These are phyloP conservation scores for Oreochromis grahami DNA, from an alignment of 2,797 vertebrate species.

Conservation along the genomic window DNA sequence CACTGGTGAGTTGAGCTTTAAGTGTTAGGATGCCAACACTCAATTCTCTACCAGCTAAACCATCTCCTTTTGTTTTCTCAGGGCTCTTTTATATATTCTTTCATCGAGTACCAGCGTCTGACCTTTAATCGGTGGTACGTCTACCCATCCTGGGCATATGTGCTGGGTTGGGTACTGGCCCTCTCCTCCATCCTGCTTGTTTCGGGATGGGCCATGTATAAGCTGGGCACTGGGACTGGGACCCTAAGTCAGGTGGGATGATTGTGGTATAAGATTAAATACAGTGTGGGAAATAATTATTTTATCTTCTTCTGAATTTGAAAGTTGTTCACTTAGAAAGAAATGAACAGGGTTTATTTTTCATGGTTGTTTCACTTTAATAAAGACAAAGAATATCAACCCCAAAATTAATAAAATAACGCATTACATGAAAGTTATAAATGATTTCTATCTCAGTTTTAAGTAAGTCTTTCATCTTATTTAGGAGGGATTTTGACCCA, in stretches of 20 bases:
- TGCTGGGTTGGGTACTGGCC: slow-evolving; percentile 79
- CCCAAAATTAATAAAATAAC: not conserved
- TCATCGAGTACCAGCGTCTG: slow-evolving; percentile 81
- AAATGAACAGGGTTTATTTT: not conserved
- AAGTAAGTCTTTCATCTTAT: not conserved
- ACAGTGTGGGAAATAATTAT: slow-evolving; percentile 43
- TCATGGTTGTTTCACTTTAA: not conserved
- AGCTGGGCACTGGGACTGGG: slow-evolving; percentile 51
- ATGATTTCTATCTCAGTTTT: not conserved
- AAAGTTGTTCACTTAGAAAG: not conserved
- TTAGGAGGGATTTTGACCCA: not conserved
- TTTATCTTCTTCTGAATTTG: not conserved
- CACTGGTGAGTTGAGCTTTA: slow-evolving; percentile 71
- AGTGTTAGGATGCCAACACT: not conserved
- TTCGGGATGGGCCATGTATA: slow-evolving; percentile 65
- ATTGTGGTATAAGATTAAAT: not conserved
- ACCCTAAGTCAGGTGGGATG: slow-evolving; percentile 60
- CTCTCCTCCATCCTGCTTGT: slow-evolving; percentile 83
- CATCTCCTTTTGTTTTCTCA: slow-evolving; percentile 5
- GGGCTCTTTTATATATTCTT: slow-evolving; percentile 78
- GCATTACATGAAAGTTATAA: rapidly evolving
- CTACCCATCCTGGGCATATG: slow-evolving; percentile 82
- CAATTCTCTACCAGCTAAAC: rapidly evolving
- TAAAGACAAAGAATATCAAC: not conserved
- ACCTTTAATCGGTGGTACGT: slow-evolving; percentile 79